phyloP scores from a whole-genome alignment of 2,113 vertebrate species.

The Channa maculata region DNA sequence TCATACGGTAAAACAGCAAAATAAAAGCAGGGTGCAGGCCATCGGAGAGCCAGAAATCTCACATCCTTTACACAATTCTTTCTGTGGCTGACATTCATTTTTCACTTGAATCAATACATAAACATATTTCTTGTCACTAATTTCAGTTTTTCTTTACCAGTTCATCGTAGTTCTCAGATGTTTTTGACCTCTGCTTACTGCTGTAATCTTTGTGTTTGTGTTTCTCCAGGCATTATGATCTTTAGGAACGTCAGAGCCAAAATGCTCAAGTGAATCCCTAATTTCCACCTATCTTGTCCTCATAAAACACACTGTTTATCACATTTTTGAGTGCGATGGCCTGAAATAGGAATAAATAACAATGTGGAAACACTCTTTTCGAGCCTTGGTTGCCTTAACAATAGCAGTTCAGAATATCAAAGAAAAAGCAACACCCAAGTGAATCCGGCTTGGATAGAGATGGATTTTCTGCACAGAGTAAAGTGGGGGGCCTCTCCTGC shows the following conservation, averaged over 20 bases:
- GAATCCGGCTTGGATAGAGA: slow-evolving; percentile 36
- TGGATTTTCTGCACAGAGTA: slow-evolving; percentile 39
- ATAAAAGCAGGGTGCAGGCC: slow-evolving; percentile 16
- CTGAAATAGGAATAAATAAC: background rate
- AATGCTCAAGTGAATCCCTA: slow-evolving; percentile 39
- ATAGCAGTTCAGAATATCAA: background rate
- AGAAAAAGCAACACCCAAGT: slow-evolving; percentile 36
- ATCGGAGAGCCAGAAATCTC: background rate
- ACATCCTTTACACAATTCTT: background rate
- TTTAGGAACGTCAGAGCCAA: slow-evolving; percentile 53
- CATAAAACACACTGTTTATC: slow-evolving; percentile 15
- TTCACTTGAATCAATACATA: background rate
- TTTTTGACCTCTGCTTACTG: slow-evolving; percentile 3
- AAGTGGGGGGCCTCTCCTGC: slow-evolving; percentile 48
- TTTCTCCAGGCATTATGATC: slow-evolving; percentile 49
- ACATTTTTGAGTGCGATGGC: background rate
- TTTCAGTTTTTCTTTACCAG: background rate
- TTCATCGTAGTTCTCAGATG: slow-evolving; percentile 18
- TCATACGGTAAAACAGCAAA: slow-evolving; percentile 7
- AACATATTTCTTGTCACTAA: background rate
- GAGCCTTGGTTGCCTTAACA: slow-evolving; percentile 1
- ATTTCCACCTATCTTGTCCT: slow-evolving; percentile 29
- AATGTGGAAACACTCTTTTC: slow-evolving; percentile 9
- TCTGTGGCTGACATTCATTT: background rate
- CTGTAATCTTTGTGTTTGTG: background rate